These are phyloP conservation scores for Apogon hyalosoma DNA, from an alignment of 2,797 vertebrate genomes.

Conservation along the genomic window DNA sequence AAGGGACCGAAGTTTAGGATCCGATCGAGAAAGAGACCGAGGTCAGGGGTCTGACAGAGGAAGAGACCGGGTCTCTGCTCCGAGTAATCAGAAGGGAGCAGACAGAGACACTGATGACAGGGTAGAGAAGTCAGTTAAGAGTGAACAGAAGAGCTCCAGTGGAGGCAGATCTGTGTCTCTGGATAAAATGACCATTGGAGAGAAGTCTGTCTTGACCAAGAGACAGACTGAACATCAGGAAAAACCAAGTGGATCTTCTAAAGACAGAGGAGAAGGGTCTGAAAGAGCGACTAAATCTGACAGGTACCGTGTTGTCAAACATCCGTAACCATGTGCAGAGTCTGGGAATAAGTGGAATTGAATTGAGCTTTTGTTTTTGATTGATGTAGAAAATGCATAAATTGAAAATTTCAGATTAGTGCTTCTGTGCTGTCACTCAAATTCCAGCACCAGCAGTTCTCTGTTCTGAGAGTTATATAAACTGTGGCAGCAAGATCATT, in stretches of 20 bases:
- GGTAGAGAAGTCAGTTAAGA: slow-evolving; percentile 47
- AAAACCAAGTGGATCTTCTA: slow-evolving; percentile 58
- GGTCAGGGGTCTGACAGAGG: slow-evolving; percentile 62
- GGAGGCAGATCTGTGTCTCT: slow-evolving; percentile 72
- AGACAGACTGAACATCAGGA: slow-evolving; percentile 61
- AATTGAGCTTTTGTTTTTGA: no score
- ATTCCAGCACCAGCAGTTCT: no score
- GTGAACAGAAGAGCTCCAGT: slow-evolving; percentile 56
- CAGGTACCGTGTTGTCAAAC: slow-evolving; percentile 55
- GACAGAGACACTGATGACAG: slow-evolving; percentile 45
- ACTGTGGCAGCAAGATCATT: no score
- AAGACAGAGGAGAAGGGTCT: slow-evolving; percentile 58
- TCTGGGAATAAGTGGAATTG: no score
- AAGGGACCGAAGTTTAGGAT: slow-evolving; percentile 47
- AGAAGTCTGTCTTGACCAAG: slow-evolving; percentile 64
- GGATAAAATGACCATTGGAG: slow-evolving; percentile 79
- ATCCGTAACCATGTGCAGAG: background rate
- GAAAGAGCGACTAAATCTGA: slow-evolving; percentile 63
- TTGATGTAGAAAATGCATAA: no score
- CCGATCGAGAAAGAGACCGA: slow-evolving; percentile 43
- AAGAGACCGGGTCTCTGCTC: slow-evolving; percentile 37
- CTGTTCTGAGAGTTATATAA: no score
- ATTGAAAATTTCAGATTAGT: no score
- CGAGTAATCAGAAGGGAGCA: slow-evolving; percentile 48
- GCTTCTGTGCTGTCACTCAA: no score